A percentile compares a stretch with the other conserved stretches of the same genome.
phyloP scores from a whole-genome alignment of 1,140 invertebrate species.

The Zaprionus lachaisei region DNA sequence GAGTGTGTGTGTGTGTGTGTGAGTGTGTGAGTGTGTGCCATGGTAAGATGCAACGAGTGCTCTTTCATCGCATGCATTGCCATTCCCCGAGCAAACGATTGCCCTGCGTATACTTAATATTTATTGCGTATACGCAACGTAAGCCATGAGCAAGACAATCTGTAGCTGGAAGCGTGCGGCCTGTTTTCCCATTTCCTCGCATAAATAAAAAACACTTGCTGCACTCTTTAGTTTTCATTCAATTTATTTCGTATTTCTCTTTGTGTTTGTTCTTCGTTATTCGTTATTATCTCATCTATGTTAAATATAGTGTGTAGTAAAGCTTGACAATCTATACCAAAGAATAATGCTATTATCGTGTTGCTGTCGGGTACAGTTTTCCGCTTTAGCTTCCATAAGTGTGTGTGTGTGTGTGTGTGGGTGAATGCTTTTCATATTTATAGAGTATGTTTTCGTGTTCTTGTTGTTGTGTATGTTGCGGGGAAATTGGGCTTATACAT shows the following conservation, averaged over 20 bases:
- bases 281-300: conserved; percentile 73
- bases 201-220: conserved; percentile 1
- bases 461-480: conserved; percentile 9
- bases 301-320: conserved; percentile 81
- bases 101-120: conserved; percentile 20
- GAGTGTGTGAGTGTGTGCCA: not conserved
- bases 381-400: conserved; percentile 14
- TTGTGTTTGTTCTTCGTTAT: conserved; percentile 68
- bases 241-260: conserved; percentile 74
- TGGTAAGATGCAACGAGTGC: not conserved
- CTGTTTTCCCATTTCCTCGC: not conserved
- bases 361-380: conserved; percentile 57
- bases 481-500: conserved; percentile 26
- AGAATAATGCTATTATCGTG: conserved; percentile 73
- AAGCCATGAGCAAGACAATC: not conserved
- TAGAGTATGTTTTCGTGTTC: not conserved
- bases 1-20: not conserved
- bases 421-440: conserved; percentile 10
- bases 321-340: conserved; percentile 78
- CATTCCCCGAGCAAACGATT: not conserved
- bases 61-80: not conserved
- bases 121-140: conserved; percentile 41
- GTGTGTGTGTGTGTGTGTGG: conserved; percentile 12
- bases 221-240: conserved; percentile 58
- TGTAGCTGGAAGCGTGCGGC: not conserved